Evolutionary conservation across 2,888 invertebrate genomes (phyloP).

Genomic region (Lochmaea capreae): DNA sequence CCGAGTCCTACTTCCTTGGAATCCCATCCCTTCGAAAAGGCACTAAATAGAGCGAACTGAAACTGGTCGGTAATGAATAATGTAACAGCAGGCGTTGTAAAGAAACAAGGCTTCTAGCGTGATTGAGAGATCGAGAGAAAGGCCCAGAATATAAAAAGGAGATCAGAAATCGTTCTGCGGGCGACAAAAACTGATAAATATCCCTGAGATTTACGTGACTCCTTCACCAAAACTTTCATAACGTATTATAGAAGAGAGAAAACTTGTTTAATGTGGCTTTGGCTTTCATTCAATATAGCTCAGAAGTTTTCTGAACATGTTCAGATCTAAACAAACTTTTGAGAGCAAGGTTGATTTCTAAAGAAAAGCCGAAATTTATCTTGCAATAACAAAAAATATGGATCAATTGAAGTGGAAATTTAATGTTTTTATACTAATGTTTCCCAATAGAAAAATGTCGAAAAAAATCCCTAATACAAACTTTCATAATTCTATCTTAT

Average conservation of each 20-base stretch:
- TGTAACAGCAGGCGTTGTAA: conserved; percentile 65
- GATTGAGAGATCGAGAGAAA: conserved; percentile 66
- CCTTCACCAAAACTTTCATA: conserved; percentile 52
- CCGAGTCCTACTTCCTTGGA: background rate
- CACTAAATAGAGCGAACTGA: conserved; percentile 54
- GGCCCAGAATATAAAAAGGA: conserved; percentile 67
- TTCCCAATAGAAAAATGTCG: no score
- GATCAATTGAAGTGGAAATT: background rate
- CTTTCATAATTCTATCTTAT: no score
- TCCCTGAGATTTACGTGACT: conserved; percentile 63
- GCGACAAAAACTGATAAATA: conserved; percentile 67
- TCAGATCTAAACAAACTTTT: conserved; percentile 10
- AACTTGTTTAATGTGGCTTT: conserved; percentile 53
- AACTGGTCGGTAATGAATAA: conserved; percentile 63
- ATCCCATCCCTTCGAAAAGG: conserved; percentile 52
- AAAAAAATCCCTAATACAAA: no score
- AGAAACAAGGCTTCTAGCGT: conserved; percentile 65
- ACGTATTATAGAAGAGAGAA: conserved; percentile 50
- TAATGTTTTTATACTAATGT: background rate
- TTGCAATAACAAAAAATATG: background rate
- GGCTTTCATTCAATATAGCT: conserved; percentile 47
- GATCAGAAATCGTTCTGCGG: conserved; percentile 66
- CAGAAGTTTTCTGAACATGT: conserved; percentile 23
- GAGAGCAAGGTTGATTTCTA: conserved; percentile 5
- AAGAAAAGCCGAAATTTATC: background rate